Evolutionary conservation across 2,113 vertebrate species (phyloP), one percentile per base, ranked within the genome.

Genomic region (Solenodon paradoxus): DNA sequence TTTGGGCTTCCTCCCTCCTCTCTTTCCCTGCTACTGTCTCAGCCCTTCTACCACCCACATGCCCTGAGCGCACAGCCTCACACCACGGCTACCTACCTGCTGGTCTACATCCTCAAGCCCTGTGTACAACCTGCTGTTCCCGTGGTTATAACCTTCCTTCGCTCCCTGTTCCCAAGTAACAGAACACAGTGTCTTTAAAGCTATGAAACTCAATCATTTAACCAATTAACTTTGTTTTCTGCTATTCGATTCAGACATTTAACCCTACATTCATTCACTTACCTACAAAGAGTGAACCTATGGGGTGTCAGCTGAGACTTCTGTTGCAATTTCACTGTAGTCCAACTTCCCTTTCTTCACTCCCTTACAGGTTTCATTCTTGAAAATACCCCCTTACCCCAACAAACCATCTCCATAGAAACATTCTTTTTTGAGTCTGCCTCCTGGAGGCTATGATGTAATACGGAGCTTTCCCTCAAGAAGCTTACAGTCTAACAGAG

Each of bases 341-440:
- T 42, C 71, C 53, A n/a, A 15, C 26, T 80, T 79, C 35, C 80
- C 75, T 72, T 59, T 40, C 51, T 22, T 61, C 28, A 49, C 16
- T 72, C 45, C 30, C 66, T 71, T 53, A 53, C 10, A 53, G 9
- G 16, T 64, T 40, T 40, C 28, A 38, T 79, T 79, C 61, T 68
- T 55, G 28, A 55, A 32, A 42, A 47, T 7, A 17, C 26, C 59
- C 19, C 9, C 40, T 4, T 0, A 10, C 24, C 49, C 0, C 0
- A 32, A 26, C 72, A 51, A 59, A 30, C 53, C 38, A 45, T 38
- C 17, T 3, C 1, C 20, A 35, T 9, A 20, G 7, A 47, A 8
- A 17, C 42, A n/a, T 78, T 89, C 30, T n/a, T 53, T 38, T 79
- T 49, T 17, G 47, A 53, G 61, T 35, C 19, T 1, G 30, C 30